These are phyloP conservation scores for Esox lucius DNA, from an alignment of 2,797 vertebrate species.

Conservation along the genomic window DNA sequence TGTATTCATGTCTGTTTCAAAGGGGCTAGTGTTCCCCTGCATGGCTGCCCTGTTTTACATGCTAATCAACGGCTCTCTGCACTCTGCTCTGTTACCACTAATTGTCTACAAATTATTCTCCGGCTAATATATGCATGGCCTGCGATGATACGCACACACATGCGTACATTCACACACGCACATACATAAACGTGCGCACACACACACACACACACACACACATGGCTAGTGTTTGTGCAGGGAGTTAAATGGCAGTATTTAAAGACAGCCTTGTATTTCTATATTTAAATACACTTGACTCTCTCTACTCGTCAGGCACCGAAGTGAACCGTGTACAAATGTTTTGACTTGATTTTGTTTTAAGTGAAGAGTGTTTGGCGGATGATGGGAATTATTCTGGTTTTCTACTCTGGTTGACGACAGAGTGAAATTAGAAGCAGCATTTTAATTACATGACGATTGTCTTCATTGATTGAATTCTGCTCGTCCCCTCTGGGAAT, in stretches of 20 bases:
- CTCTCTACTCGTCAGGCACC: constrained; percentile 23
- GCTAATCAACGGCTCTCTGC: constrained; percentile 67
- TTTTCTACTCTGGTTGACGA: constrained; percentile 48
- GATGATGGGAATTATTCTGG: constrained; percentile 49
- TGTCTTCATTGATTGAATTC: constrained; percentile 67
- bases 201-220: constrained; percentile 34
- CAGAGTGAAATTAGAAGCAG: constrained; percentile 64
- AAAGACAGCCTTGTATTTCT: constrained; percentile 54
- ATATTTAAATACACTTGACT: constrained; percentile 58
- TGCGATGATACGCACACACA: constrained; percentile 40
- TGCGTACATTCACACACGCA: not conserved
- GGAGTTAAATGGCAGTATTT: constrained; percentile 59
- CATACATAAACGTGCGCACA: not conserved
- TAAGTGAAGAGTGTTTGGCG: constrained; percentile 47
- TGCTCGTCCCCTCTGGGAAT: constrained; percentile 40
- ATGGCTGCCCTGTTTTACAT: constrained; percentile 67
- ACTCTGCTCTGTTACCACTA: constrained; percentile 62
- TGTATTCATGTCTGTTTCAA: constrained; percentile 70
- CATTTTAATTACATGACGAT: constrained; percentile 61
- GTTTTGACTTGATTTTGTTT: constrained; percentile 54
- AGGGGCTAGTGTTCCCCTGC: constrained; percentile 61
- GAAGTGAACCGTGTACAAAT: constrained; percentile 27
- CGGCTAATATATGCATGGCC: constrained; percentile 66
- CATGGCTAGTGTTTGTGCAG: constrained; percentile 40
- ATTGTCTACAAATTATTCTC: constrained; percentile 74